These are phyloP conservation scores for Pogoniulus pusillus DNA, from an alignment of 2,797 vertebrate species.

Conservation along the genomic window DNA sequence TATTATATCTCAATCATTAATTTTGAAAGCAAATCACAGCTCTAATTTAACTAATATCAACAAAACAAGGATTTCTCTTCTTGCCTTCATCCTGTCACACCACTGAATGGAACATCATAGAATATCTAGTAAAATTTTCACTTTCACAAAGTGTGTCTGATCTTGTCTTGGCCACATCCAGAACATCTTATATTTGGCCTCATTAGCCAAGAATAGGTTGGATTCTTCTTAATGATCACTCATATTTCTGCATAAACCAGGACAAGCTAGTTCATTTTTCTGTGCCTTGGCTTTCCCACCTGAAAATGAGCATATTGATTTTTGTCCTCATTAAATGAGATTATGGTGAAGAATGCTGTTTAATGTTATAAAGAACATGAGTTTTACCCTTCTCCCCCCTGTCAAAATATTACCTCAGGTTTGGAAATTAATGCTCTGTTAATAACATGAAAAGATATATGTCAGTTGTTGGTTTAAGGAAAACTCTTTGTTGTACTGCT, in stretches of 20 bases:
- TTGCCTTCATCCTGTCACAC: background rate
- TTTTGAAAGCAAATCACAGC: background rate
- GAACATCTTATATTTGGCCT: background rate
- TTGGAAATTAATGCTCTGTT: background rate
- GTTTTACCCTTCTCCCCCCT: background rate
- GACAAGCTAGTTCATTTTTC: background rate
- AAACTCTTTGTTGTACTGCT: background rate
- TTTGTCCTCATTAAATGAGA: background rate
- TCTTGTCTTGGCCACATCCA: background rate
- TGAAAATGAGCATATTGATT: background rate
- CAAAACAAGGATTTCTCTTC: background rate
- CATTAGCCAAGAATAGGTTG: constrained; percentile 26
- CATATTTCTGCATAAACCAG: constrained; percentile 17
- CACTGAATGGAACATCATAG: background rate
- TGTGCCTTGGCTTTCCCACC: background rate
- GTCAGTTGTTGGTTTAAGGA: background rate
- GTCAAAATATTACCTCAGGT: background rate
- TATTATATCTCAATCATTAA: background rate
- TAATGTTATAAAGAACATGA: background rate
- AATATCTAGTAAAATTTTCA: background rate
- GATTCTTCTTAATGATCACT: constrained; percentile 16
- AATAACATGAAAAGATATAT: background rate
- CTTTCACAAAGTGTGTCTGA: background rate
- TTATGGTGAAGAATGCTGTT: background rate
- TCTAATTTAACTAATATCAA: background rate